Conservation (phyloP, 2,888 invertebrate species). For the Lobophora halterata region DNA sequence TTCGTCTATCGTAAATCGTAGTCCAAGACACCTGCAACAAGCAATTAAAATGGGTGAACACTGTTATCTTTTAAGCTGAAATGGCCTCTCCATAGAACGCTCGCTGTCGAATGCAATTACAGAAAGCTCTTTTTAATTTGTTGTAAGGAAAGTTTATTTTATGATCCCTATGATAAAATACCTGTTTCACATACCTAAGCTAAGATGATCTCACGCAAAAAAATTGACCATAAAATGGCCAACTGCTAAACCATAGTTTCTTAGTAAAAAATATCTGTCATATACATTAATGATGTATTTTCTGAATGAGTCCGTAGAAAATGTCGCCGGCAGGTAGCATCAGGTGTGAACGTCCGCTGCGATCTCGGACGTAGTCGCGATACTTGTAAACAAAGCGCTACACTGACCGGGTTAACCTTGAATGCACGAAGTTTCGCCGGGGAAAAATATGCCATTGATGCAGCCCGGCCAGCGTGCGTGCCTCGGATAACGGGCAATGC, state of each 20-base stretch:
- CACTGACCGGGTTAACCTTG: constrained; percentile 78
- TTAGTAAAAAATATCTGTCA: constrained; percentile 15
- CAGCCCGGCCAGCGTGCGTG: constrained; percentile 74
- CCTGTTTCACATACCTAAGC: constrained; percentile 3
- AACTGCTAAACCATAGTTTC: constrained; percentile 23
- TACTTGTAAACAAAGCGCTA: constrained; percentile 70
- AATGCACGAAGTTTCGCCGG: constrained; percentile 73
- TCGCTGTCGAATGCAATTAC: constrained; percentile 38
- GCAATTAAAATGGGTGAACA: constrained; percentile 34
- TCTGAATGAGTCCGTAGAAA: constrained; percentile 29
- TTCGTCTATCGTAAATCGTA: constrained; percentile 35
- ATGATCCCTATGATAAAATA: constrained; percentile 7
- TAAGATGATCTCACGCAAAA: constrained; percentile 5
- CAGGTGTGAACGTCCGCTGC: constrained; percentile 42
- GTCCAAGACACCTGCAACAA: constrained; percentile 52
- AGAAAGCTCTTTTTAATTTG: constrained; percentile 50
- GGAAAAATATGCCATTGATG: constrained; percentile 79
- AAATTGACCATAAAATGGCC: not conserved
- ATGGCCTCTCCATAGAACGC: constrained; percentile 1
- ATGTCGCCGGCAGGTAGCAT: constrained; percentile 35
- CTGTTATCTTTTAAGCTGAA: constrained; percentile 15
- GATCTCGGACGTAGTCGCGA: constrained; percentile 44
- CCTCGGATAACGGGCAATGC: constrained; percentile 72
- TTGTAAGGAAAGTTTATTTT: constrained; percentile 41
- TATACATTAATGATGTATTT: constrained; percentile 7